Conservation (phyloP, 2,113 vertebrate genomes). For the Halcyon malimbica region DNA sequence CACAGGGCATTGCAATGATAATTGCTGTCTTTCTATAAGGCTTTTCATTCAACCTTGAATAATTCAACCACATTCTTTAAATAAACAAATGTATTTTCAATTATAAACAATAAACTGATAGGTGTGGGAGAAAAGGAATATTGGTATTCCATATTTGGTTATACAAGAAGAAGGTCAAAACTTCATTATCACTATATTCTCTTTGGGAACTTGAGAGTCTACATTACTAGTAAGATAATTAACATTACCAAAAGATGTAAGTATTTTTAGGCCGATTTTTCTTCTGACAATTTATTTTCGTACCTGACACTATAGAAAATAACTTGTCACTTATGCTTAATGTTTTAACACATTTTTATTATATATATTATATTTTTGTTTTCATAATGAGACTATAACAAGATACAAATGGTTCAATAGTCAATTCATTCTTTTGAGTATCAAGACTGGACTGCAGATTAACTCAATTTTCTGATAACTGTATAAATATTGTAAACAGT, state of each 20-base stretch:
- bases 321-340: background rate
- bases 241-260: background rate
- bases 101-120: constrained; percentile 1
- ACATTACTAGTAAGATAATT: background rate
- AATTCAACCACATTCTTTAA: background rate
- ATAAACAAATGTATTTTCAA: background rate
- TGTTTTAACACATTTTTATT: background rate
- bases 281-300: background rate
- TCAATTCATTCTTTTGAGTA: background rate
- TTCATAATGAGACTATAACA: background rate
- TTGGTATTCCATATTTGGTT: background rate
- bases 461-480: background rate
- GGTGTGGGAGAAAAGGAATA: background rate
- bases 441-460: background rate
- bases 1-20: background rate
- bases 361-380: background rate
- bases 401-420: background rate
- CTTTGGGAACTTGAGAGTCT: background rate
- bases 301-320: background rate
- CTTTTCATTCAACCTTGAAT: background rate
- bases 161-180: background rate
- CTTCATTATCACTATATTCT: background rate
- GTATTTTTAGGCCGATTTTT: background rate
- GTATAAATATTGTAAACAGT: background rate
- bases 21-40: background rate